Evolutionary conservation across 1,140 invertebrate genomes (phyloP), one percentile per base, ranked within the genome.

Genomic region (Brachionus angularis): DNA sequence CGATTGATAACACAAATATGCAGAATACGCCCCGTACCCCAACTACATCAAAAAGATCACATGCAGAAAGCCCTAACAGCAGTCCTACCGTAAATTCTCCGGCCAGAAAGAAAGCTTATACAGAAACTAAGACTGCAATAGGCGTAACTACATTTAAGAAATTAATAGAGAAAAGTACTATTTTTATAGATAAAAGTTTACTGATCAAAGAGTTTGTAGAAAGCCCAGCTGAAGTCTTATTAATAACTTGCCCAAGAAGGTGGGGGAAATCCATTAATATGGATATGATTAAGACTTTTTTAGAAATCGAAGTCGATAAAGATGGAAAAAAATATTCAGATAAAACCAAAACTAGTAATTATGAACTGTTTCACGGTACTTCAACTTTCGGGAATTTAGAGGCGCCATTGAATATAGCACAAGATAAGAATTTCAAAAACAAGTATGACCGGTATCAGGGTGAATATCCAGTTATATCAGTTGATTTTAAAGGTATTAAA

Each of bases 121-220:
- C 53, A 58, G 53, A 58, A 58, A 39, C 29, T 31, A 58, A 27
- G 53, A 58, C 53, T 58, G 53, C 53, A 58, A 58, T 58, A 29
- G 53, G 53, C 25, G 53, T 58, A 58, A 31, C 23, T 31, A 31
- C 23, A 27, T 58, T 58, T 31, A 58, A 58, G n/a, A 58, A 31
- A n/a, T 58, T 58, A 58, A 29, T 58, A 10, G 27, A 31, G 25
- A 58, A 58, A 12, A 58, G 53, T 23, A 58, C n/a, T 58, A 29
- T 58, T 18, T 58, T 58, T 58, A 58, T 58, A 36, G 53, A 58
- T 58, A 58, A 58, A 58, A 58, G 53, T 58, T 36, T 36, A 58
- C 53, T 58, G n/a, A 58, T 58, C 53, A 58, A 58, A 58, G 53
- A 58, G 53, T 58, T 58, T 58, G n/a, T 58, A 18, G 27, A 58